Evolutionary conservation across 2,888 invertebrate species (phyloP).

Genomic region (Cenopis cana): DNA sequence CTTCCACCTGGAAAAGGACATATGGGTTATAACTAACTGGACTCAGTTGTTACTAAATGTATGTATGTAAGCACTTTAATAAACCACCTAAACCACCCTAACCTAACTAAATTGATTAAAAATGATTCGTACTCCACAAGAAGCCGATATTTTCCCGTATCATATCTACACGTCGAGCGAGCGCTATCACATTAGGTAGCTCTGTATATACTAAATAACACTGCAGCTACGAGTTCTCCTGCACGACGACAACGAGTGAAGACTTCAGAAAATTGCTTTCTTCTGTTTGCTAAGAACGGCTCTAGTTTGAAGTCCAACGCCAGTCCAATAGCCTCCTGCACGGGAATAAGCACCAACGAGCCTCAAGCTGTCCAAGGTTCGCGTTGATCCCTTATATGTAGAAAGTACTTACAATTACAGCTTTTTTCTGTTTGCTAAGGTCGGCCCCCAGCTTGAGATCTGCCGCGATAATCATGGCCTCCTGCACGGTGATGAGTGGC

Average conservation of each 20-base stretch:
- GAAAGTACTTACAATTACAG: conserved; percentile 87
- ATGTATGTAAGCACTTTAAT: too few species aligned
- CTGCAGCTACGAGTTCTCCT: too few species aligned
- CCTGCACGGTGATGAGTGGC: conserved; percentile 93
- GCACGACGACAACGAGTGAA: too few species aligned
- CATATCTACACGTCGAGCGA: too few species aligned
- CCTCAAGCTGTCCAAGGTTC: too few species aligned
- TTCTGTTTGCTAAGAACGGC: too few species aligned
- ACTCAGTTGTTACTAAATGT: background rate
- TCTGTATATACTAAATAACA: background rate
- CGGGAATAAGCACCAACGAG: too few species aligned
- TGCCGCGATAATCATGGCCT: conserved; percentile 95
- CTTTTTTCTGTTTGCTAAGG: conserved; percentile 86
- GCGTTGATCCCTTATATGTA: background rate
- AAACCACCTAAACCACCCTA: too few species aligned
- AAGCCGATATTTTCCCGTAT: background rate
- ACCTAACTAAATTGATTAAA: too few species aligned
- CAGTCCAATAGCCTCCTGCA: too few species aligned
- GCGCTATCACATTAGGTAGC: background rate
- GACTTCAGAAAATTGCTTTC: too few species aligned
- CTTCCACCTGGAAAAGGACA: conserved; percentile 88
- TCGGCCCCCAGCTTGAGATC: conserved; percentile 93
- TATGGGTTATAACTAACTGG: background rate
- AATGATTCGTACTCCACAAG: background rate
- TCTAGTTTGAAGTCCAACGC: too few species aligned